Conservation (phyloP, 2,888 invertebrate genomes). For the Rhabditoides inermis region DNA sequence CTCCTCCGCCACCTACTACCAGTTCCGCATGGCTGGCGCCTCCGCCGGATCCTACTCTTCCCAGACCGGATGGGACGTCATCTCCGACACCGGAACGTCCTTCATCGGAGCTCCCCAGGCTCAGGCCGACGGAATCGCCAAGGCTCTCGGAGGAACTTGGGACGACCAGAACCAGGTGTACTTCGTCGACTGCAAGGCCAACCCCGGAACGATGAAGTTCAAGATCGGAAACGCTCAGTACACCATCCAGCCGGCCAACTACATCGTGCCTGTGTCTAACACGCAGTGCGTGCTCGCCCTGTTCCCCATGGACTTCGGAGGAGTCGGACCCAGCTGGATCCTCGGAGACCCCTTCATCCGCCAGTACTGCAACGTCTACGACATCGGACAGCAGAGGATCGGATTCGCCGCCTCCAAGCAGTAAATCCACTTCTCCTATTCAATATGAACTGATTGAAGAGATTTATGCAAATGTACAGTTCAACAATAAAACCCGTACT, state of each 20-base stretch:
- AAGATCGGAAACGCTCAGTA: slow-evolving; percentile 16
- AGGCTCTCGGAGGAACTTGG: slow-evolving; percentile 4
- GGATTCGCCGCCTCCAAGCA: slow-evolving; percentile 28
- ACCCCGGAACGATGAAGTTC: slow-evolving; percentile 11
- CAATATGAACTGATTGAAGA: too few species aligned
- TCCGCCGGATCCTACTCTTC: too few species aligned
- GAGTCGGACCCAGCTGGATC: slow-evolving; percentile 22
- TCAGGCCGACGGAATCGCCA: slow-evolving; percentile 6
- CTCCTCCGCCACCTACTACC: slow-evolving; percentile 37
- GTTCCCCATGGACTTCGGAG: slow-evolving; percentile 28
- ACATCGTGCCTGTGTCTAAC: slow-evolving; percentile 9
- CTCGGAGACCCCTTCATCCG: slow-evolving; percentile 34
- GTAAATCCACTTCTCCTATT: too few species aligned
- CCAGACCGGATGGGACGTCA: too few species aligned
- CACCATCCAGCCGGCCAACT: slow-evolving; percentile 13
- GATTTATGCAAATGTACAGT: too few species aligned
- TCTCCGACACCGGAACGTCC: slow-evolving; percentile 28
- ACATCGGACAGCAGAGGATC: slow-evolving; percentile 31
- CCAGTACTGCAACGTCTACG: slow-evolving; percentile 35
- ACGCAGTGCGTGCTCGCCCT: slow-evolving; percentile 22
- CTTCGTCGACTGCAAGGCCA: slow-evolving; percentile 19
- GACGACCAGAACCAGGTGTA: too few species aligned
- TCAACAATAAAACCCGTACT: too few species aligned
- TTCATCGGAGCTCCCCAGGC: slow-evolving; percentile 16
- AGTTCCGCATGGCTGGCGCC: slow-evolving; percentile 21